Conservation (phyloP, 2,113 vertebrate genomes). For the Anolis sagrei region DNA sequence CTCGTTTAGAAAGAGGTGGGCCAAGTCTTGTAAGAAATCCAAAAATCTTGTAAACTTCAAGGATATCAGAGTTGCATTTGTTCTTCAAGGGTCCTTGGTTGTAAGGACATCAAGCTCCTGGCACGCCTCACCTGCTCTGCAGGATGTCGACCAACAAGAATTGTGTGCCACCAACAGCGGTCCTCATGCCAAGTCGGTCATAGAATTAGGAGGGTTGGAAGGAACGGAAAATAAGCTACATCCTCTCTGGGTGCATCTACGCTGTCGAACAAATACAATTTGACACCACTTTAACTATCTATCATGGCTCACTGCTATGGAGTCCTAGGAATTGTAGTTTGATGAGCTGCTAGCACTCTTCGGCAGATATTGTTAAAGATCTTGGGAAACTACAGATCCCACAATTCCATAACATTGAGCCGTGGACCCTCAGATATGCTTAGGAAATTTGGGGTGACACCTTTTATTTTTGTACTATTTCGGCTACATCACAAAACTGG, state of each 20-base stretch:
- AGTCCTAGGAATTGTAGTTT: no score
- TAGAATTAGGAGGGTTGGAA: not conserved
- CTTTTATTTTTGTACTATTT: slow-evolving; percentile 30
- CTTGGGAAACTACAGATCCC: no score
- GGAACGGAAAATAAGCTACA: not conserved
- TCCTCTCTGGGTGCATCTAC: not conserved
- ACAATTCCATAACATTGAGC: no score
- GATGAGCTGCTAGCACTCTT: no score
- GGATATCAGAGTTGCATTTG: slow-evolving; percentile 4
- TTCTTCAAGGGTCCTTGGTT: not conserved
- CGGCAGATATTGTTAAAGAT: no score
- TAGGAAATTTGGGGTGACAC: not conserved
- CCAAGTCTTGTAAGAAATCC: slow-evolving; percentile 29
- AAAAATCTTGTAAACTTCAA: slow-evolving; percentile 39
- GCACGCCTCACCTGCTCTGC: slow-evolving; percentile 19
- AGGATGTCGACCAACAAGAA: not conserved
- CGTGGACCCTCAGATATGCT: not conserved
- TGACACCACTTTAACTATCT: no score
- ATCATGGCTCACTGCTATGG: no score
- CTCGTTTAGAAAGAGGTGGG: slow-evolving; percentile 45
- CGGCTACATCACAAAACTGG: slow-evolving; percentile 13
- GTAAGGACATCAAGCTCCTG: not conserved
- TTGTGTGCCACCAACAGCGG: not conserved
- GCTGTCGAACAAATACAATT: no score
- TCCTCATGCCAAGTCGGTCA: not conserved